Percentiles rank a stretch among this genome's conserved stretches.
Conservation (phyloP, 2,888 invertebrate genomes). For the Dastarcus helophoroides region DNA sequence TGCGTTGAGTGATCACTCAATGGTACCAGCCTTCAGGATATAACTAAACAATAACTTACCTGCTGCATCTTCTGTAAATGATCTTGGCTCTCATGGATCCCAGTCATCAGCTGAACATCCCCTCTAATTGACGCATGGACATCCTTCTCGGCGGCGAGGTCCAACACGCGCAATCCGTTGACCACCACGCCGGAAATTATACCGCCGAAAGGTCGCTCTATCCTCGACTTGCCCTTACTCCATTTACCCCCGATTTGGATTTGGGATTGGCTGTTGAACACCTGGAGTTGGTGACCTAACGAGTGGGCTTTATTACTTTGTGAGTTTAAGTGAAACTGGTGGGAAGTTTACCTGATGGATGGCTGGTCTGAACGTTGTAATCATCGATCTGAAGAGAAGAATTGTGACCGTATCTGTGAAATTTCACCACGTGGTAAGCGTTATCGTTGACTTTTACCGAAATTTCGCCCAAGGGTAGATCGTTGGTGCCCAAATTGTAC, state of each 20-base stretch:
- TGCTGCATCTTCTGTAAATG: conserved; percentile 78
- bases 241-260: conserved; percentile 82
- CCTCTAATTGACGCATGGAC: conserved; percentile 66
- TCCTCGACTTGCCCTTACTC: conserved; percentile 53
- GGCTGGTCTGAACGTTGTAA: conserved; percentile 71
- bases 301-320: background rate
- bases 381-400: conserved; percentile 87
- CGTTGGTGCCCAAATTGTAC: conserved; percentile 88
- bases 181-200: conserved; percentile 82
- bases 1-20: no score
- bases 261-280: conserved; percentile 85
- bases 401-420: conserved; percentile 79
- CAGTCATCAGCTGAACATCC: conserved; percentile 68
- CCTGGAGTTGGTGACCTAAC: conserved; percentile 50
- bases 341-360: conserved; percentile 62
- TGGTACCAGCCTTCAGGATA: no score
- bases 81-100: conserved; percentile 63
- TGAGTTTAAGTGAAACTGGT: conserved; percentile 1
- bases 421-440: conserved; percentile 84
- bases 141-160: conserved; percentile 75
- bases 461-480: conserved; percentile 82
- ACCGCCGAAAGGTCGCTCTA: conserved; percentile 75
- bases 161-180: conserved; percentile 74
- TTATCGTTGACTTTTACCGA: conserved; percentile 89
- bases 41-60: no score